Percentiles rank a stretch among this genome's conserved stretches.
Conservation (phyloP, 2,113 vertebrate genomes). For the Tyto alba region DNA sequence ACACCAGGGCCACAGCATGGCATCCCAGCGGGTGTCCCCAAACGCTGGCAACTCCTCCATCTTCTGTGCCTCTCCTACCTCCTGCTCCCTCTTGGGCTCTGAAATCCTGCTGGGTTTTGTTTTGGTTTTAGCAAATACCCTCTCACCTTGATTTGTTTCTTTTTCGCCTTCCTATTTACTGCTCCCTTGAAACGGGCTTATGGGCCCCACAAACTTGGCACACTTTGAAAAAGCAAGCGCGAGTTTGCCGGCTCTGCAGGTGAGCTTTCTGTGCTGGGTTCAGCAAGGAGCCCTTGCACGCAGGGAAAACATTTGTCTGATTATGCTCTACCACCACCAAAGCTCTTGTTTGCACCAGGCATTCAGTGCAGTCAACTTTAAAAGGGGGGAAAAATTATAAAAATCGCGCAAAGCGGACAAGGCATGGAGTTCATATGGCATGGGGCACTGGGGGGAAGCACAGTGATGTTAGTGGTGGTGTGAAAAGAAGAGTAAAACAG, state of each 20-base stretch:
- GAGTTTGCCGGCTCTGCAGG: background rate
- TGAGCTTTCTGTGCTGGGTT: background rate
- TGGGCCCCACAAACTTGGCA: fast-evolving
- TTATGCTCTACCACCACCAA: background rate
- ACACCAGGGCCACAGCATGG: background rate
- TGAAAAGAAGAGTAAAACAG: background rate
- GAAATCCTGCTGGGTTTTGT: background rate
- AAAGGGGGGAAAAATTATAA: background rate
- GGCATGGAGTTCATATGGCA: background rate
- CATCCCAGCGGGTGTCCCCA: fast-evolving
- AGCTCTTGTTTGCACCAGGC: background rate
- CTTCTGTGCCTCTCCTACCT: background rate
- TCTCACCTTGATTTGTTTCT: background rate
- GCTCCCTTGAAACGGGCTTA: background rate
- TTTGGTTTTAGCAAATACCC: background rate
- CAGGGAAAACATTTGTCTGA: background rate
- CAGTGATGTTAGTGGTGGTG: background rate
- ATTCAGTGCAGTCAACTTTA: background rate
- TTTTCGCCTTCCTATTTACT: background rate
- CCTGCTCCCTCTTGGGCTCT: background rate
- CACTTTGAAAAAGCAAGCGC: background rate
- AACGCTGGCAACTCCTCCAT: background rate
- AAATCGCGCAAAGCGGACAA: background rate
- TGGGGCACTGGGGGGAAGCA: background rate
- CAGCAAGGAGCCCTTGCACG: background rate